Evolutionary conservation across 2,797 vertebrate genomes (phyloP).

Genomic region (Gorsachius magnificus): DNA sequence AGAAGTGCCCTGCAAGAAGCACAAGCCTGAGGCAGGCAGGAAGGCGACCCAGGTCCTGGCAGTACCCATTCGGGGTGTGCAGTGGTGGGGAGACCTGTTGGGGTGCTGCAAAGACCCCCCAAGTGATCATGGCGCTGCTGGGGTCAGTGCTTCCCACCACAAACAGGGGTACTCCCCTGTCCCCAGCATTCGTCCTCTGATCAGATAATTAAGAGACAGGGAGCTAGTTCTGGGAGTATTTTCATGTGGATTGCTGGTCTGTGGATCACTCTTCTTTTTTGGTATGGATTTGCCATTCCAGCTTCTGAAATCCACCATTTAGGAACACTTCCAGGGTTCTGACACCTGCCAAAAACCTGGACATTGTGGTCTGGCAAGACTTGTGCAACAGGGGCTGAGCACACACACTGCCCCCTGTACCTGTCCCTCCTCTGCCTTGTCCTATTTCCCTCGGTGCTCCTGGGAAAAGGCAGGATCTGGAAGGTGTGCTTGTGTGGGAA

Average conservation of each 20-base stretch:
- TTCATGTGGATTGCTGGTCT: not conserved
- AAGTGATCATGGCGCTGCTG: accelerated
- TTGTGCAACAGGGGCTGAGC: not conserved
- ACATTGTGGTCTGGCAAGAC: not conserved
- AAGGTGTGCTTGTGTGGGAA: not conserved
- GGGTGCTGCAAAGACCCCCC: not conserved
- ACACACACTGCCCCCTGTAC: not conserved
- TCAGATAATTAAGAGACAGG: not conserved
- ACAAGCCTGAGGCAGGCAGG: not conserved
- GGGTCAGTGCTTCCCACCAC: accelerated
- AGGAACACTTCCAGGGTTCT: not conserved
- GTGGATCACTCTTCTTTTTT: not conserved
- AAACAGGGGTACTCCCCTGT: accelerated
- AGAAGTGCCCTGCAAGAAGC: not conserved
- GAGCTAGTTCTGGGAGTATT: not conserved
- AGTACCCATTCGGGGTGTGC: accelerated
- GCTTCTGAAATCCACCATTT: not conserved
- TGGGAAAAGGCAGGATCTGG: slow-evolving; percentile 23
- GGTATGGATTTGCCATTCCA: not conserved
- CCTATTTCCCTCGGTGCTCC: not conserved
- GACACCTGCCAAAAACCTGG: not conserved
- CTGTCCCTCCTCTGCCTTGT: not conserved
- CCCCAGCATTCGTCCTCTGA: accelerated
- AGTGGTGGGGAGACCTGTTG: not conserved
- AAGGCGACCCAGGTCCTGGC: not conserved